phyloP scores from a whole-genome alignment of 2,113 vertebrate species.

The Poeciliopsis turrubarensis region DNA sequence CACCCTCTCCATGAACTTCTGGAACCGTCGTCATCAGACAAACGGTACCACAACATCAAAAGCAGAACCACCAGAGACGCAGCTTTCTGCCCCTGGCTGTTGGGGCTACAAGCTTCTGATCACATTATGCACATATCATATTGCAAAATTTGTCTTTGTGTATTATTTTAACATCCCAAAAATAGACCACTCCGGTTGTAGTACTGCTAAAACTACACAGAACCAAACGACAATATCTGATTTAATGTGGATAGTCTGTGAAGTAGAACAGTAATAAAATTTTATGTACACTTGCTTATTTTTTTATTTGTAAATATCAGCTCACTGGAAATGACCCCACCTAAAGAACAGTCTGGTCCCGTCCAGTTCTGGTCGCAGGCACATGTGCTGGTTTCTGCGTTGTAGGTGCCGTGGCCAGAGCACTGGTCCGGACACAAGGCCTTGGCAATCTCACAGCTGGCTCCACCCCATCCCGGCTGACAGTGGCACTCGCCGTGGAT shows the following conservation, averaged over 20 bases:
- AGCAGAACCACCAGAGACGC: too few relatives aligned
- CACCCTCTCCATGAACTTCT: too few relatives aligned
- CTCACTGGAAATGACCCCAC: conserved; percentile 64
- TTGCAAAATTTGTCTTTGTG: too few relatives aligned
- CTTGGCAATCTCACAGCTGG: conserved; percentile 93
- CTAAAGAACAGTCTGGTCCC: conserved; percentile 93
- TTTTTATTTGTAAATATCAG: neutral
- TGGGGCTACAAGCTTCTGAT: neutral
- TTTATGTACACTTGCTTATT: neutral
- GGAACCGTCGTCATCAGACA: too few relatives aligned
- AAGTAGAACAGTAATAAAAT: neutral
- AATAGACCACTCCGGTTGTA: neutral
- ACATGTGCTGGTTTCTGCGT: conserved; percentile 89
- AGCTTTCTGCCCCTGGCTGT: neutral
- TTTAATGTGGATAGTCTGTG: neutral
- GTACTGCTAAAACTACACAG: neutral
- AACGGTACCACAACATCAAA: too few relatives aligned
- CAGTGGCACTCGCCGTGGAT: conserved; percentile 97
- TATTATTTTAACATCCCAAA: neutral
- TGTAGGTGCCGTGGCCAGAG: conserved; percentile 93
- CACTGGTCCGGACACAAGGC: conserved; percentile 97
- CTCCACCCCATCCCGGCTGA: conserved; percentile 92
- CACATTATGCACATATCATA: neutral
- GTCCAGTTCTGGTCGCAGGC: conserved; percentile 95
- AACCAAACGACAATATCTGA: neutral